Base-by-base conservation (phyloP, 30 jellyfish, hydroid and myxozoan species). In the Mastigias papua region DNA sequence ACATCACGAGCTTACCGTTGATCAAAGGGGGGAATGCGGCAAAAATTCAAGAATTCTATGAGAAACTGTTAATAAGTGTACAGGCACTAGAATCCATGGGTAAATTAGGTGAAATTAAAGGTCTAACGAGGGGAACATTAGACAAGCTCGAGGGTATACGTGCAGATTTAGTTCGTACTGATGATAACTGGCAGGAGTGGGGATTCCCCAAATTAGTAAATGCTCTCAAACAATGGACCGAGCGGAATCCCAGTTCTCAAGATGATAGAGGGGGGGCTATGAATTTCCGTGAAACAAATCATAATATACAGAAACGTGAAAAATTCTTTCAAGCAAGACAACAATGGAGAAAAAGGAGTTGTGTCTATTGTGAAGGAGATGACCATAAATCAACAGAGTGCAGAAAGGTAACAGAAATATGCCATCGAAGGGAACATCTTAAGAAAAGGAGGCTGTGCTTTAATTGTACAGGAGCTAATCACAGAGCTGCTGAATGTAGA, bases 21-120 rank as follows among this genome's bases (percentile, higher is more conserved):
- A 83, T 90, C 48, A 63, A 82, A 49, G 84, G 76, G 64, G 73
- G 81, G 49, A 84, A 34, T 51, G 70, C 88, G 15, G 75, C 62
- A 26, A 82, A 90, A 60, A 69, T 84, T 60, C 91, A 82, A 19
- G 91, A 70, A 13, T 81, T 90, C 64, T 89, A 89, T 71, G 95
- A 35, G 60, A 82, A 48, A 27, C 87, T 90, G 80, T 42, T 81
- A 17, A 89, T 23, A 71, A 72, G 86, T 61, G 86, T 90, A 31
- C 91, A 81, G 65, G 92, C 97, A 69, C 82, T 82, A 73, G 96
- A 83, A 74, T 69, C 95, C 17, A 90, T 90, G 97, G 91, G 97
- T 25, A 73, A 83, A 50, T 57, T 90, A 51, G 67, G 54, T 23
- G 95, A 82, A 82, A 90, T 90, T 16, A 83, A 82, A 28, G 97